Base-by-base conservation (phyloP, 64 coral and sea anemone species). In the Pocillopora verrucosa region DNA sequence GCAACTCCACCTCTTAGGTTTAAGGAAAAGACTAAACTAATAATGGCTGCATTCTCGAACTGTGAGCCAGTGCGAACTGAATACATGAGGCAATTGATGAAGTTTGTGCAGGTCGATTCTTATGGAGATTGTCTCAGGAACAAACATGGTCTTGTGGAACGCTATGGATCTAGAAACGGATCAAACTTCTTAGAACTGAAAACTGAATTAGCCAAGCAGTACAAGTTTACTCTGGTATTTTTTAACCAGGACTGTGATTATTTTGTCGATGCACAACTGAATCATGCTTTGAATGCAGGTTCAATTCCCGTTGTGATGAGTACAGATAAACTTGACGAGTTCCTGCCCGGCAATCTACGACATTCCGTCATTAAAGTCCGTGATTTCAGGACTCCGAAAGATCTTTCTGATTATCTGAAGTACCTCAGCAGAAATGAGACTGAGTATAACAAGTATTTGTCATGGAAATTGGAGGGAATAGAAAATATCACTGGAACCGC, bases 381-480 rank as follows among this genome's bases (percentile, higher is more conserved):
- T 26, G 69, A 51, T 51, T 51, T 51, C 7, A 51, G 7, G 41
- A 51, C 41, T 7, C 41, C 41, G 7, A 51, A 51, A 91, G 35
- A 88, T 91, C 34, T 91, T 10, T 77, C 93, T 13, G 89, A 95
- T 30, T 91, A 95, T 62, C 12, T 95, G 58, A 75, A 82, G 36
- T 35, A 76, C 9, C 37, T 95, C 20, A 95, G 83, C 22, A 16
- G 88, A 17, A 95, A 88, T 30, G 84, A 95, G 78, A 30, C 72
- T 25, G 72, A 19, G 26, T 74, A 30, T 51, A 51, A 51, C 41
- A 51, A 51, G 41, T 51, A 51, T 51, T 51, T 51, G 41, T 51
- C 41, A 7, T 74, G 34, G 72, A 74, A 74, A 9, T 74, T 22
- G 72, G 4, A n/a, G 0, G 72, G 72, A 13, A 74, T 74, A 13